These are phyloP conservation scores for Monodelphis domestica DNA, from an alignment of 2,797 vertebrate species.

Conservation along the genomic window DNA sequence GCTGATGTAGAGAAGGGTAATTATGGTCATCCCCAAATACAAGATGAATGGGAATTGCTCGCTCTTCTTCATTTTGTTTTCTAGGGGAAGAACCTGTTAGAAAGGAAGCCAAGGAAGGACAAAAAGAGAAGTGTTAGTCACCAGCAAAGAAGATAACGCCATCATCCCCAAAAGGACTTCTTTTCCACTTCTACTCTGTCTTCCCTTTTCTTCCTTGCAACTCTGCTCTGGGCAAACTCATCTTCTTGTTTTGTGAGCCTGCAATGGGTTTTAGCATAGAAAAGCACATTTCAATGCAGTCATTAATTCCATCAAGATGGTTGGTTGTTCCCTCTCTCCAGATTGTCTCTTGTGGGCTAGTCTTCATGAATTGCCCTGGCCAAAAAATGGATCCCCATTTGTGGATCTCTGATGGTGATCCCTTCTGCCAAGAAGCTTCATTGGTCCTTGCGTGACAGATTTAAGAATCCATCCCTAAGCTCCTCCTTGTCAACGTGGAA, in stretches of 20 bases:
- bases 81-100: constrained; percentile 93
- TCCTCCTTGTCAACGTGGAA: too few species aligned
- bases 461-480: neutral
- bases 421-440: neutral
- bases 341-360: neutral
- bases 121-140: neutral
- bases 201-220: neutral
- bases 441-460: neutral
- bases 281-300: neutral
- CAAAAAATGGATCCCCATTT: neutral
- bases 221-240: neutral
- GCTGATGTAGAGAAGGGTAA: constrained; percentile 92
- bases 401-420: neutral
- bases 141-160: neutral
- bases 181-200: constrained; percentile 1
- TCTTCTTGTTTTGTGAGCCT: neutral
- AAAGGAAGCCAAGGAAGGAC: constrained; percentile 12
- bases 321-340: neutral
- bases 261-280: neutral
- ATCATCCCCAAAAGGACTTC: neutral
- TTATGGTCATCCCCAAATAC: constrained; percentile 91
- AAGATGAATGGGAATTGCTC: constrained; percentile 90
- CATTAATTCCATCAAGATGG: neutral
- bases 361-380: neutral
- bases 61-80: constrained; percentile 96